Conservation (phyloP, 2,888 invertebrate species). For the Ariolimax columbianus region DNA sequence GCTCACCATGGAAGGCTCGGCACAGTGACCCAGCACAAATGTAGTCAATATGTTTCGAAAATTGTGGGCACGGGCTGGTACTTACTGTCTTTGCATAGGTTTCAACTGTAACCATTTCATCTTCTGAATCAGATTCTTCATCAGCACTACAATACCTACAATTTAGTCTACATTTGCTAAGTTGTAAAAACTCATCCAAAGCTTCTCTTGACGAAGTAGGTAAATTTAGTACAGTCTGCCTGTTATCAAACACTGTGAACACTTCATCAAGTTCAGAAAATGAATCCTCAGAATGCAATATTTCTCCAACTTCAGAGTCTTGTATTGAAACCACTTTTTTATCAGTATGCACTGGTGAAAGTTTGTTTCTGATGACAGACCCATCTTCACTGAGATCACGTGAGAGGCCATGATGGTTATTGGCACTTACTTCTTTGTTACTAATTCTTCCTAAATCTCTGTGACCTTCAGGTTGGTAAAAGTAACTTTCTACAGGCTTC, state of each 20-base stretch:
- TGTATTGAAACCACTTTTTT: not conserved
- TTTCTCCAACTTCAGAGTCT: not conserved
- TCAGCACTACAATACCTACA: conserved; percentile 2
- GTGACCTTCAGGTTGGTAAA: not conserved
- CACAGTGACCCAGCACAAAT: conserved; percentile 8
- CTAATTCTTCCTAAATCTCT: not conserved
- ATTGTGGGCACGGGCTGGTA: not conserved
- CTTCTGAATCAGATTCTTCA: conserved; percentile 47
- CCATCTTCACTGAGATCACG: not conserved
- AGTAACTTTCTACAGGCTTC: not conserved
- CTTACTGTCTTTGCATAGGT: conserved; percentile 35
- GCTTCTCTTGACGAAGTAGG: conserved; percentile 8
- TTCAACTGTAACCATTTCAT: conserved; percentile 42
- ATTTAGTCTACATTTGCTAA: not conserved
- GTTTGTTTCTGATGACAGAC: not conserved
- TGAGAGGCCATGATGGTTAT: not conserved
- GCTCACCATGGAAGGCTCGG: conserved; percentile 43
- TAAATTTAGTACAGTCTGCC: not conserved
- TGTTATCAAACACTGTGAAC: not conserved
- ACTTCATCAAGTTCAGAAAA: conserved; percentile 31
- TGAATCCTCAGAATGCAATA: conserved; percentile 24
- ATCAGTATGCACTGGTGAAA: not conserved
- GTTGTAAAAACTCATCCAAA: conserved; percentile 22
- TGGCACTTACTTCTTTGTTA: not conserved
- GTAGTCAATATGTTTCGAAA: not conserved